Percentiles rank a stretch among this genome's conserved stretches.
These are phyloP conservation scores for Heliconius ismenius DNA, from an alignment of 2,888 invertebrate species.

Conservation along the genomic window DNA sequence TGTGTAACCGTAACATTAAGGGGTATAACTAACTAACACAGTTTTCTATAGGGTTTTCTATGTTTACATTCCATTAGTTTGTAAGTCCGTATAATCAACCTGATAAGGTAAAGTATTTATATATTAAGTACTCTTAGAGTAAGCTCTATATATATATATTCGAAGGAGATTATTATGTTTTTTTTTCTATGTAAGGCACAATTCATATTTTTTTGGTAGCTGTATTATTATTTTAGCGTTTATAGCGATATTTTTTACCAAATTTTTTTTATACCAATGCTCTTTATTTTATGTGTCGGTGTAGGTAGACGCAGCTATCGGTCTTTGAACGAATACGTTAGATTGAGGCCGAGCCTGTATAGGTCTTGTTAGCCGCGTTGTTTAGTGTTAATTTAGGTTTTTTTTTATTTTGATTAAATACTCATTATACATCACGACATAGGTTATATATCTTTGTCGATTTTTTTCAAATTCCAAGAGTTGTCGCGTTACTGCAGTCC, in stretches of 20 bases:
- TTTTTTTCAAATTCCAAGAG: neutral
- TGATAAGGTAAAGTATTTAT: conserved; percentile 49
- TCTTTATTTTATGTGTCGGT: conserved; percentile 62
- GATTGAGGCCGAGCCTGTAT: conserved; percentile 17
- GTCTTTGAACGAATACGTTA: conserved; percentile 16
- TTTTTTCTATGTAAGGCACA: conserved; percentile 56
- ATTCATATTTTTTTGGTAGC: conserved; percentile 69
- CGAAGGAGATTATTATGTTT: conserved; percentile 70
- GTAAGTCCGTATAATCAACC: conserved; percentile 70
- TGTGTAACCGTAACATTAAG: conserved; percentile 74
- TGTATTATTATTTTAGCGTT: conserved; percentile 70
- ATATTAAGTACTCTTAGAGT: conserved; percentile 48
- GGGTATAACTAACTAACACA: conserved; percentile 70
- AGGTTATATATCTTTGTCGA: conserved; percentile 44
- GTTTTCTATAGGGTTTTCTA: conserved; percentile 53
- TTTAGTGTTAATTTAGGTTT: conserved; percentile 40
- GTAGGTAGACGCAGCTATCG: conserved; percentile 53
- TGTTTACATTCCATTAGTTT: conserved; percentile 72
- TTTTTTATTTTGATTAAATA: conserved; percentile 49
- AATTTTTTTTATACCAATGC: conserved; percentile 80
- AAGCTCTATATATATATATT: conserved; percentile 48
- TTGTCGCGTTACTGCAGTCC: neutral
- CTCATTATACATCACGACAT: conserved; percentile 52
- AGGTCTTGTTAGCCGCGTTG: conserved; percentile 31
- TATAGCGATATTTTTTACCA: conserved; percentile 70